A percentile compares a stretch with the other conserved stretches of the same genome.
Conservation (phyloP, 2,113 vertebrate genomes). For the Nibea albiflora region DNA sequence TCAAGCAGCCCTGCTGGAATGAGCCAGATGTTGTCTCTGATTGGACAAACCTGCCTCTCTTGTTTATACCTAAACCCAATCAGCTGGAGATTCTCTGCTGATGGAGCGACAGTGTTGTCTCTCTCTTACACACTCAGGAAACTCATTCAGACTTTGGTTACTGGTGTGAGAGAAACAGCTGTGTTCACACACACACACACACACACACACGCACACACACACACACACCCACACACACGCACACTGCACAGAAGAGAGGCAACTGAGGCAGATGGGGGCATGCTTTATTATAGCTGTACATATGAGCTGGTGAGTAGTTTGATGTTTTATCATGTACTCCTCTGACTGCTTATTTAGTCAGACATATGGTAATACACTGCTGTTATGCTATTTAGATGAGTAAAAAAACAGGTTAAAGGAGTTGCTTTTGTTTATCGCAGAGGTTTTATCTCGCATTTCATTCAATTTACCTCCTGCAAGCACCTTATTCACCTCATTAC, state of each 20-base stretch:
- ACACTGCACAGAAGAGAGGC: slow-evolving; percentile 16
- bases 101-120: slow-evolving; percentile 53
- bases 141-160: slow-evolving; percentile 64
- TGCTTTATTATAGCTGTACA: slow-evolving; percentile 72
- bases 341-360: slow-evolving; percentile 78
- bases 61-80: slow-evolving; percentile 72
- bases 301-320: slow-evolving; percentile 72
- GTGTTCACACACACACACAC: slow-evolving; percentile 28
- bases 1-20: slow-evolving; percentile 54
- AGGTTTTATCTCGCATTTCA: slow-evolving; percentile 48
- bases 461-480: slow-evolving; percentile 33
- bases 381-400: slow-evolving; percentile 69
- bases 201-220: slow-evolving; percentile 12
- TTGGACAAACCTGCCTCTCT: slow-evolving; percentile 69
- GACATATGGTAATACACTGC: slow-evolving; percentile 70
- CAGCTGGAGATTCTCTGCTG: slow-evolving; percentile 65
- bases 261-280: slow-evolving; percentile 73
- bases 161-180: slow-evolving; percentile 63
- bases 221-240: slow-evolving; percentile 10
- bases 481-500: slow-evolving; percentile 4
- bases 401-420: slow-evolving; percentile 65
- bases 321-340: slow-evolving; percentile 70
- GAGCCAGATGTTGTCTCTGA: slow-evolving; percentile 75
- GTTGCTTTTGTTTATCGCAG: slow-evolving; percentile 51
- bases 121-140: slow-evolving; percentile 49